These are phyloP conservation scores for Rhagoletis pomonella DNA, from an alignment of 1,140 invertebrate genomes.

Conservation along the genomic window DNA sequence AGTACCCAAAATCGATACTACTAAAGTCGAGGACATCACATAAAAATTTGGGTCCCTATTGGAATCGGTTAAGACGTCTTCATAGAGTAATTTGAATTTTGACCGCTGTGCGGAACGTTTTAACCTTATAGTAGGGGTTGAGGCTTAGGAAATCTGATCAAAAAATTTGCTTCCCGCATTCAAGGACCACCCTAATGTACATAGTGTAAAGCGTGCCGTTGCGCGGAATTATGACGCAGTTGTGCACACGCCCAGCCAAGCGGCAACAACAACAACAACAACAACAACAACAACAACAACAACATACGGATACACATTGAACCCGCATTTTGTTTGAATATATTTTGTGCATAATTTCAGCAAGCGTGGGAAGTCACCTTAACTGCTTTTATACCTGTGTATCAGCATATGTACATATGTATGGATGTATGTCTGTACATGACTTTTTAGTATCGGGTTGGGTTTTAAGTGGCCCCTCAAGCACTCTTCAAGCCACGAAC, in stretches of 20 bases:
- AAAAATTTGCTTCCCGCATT: too few species aligned
- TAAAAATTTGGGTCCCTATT: too few species aligned
- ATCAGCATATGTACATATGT: neutral
- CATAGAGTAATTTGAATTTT: too few species aligned
- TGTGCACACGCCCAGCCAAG: slow-evolving; percentile 36
- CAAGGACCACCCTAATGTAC: too few species aligned
- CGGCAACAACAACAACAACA: neutral
- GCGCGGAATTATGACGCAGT: slow-evolving; percentile 37
- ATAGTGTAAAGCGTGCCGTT: slow-evolving; percentile 13
- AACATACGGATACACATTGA: neutral
- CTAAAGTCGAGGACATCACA: too few species aligned
- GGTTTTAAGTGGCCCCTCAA: neutral
- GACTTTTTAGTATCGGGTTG: neutral
- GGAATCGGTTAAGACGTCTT: too few species aligned
- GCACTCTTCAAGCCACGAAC: neutral
- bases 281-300: neutral
- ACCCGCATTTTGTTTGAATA: neutral
- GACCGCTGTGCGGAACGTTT: too few species aligned
- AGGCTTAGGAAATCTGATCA: too few species aligned
- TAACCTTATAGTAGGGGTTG: too few species aligned
- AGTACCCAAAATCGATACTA: too few species aligned
- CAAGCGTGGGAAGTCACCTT: slow-evolving; percentile 36
- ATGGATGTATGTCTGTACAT: neutral
- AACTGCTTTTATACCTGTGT: neutral
- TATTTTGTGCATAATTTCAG: slow-evolving; percentile 31